Evolutionary conservation across 2,888 invertebrate species (phyloP).

Genomic region (Melanostoma mellinum): DNA sequence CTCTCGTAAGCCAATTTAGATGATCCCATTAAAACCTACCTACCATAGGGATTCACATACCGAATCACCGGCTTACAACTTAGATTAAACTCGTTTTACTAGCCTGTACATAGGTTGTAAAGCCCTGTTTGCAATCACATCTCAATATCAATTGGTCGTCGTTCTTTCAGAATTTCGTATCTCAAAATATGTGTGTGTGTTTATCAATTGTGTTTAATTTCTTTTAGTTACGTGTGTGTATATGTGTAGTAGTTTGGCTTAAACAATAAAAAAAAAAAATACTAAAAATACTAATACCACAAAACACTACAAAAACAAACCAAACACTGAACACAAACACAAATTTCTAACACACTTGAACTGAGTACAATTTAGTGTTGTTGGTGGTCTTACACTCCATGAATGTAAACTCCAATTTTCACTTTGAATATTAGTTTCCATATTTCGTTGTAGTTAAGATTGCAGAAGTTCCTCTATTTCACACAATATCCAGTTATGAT

Average conservation of each 20-base stretch:
- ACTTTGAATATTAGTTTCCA: slow-evolving; percentile 79
- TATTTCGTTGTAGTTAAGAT: slow-evolving; percentile 79
- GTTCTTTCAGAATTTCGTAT: slow-evolving; percentile 81
- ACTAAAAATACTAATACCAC: slow-evolving; percentile 14
- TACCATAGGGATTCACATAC: slow-evolving; percentile 37
- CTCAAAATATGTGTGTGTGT: slow-evolving; percentile 76
- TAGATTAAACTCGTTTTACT: slow-evolving; percentile 81
- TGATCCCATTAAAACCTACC: neutral
- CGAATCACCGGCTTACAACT: slow-evolving; percentile 66
- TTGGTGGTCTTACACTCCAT: slow-evolving; percentile 78
- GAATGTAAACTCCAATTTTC: slow-evolving; percentile 79
- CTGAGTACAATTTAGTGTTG: slow-evolving; percentile 73
- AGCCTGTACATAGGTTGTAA: slow-evolving; percentile 82
- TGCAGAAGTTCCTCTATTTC: slow-evolving; percentile 75
- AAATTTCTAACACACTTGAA: slow-evolving; percentile 10
- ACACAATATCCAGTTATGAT: slow-evolving; percentile 51
- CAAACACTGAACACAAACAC: slow-evolving; percentile 41
- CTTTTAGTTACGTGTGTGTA: slow-evolving; percentile 51
- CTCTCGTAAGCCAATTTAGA: slow-evolving; percentile 11
- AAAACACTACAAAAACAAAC: slow-evolving; percentile 15
- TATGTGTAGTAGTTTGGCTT: slow-evolving; percentile 68
- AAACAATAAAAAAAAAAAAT: slow-evolving; percentile 36
- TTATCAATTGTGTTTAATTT: slow-evolving; percentile 40
- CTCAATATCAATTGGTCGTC: slow-evolving; percentile 75
- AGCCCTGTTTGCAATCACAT: slow-evolving; percentile 80